Conservation (phyloP, 2,113 vertebrate genomes). For the Heterocephalus glaber region DNA sequence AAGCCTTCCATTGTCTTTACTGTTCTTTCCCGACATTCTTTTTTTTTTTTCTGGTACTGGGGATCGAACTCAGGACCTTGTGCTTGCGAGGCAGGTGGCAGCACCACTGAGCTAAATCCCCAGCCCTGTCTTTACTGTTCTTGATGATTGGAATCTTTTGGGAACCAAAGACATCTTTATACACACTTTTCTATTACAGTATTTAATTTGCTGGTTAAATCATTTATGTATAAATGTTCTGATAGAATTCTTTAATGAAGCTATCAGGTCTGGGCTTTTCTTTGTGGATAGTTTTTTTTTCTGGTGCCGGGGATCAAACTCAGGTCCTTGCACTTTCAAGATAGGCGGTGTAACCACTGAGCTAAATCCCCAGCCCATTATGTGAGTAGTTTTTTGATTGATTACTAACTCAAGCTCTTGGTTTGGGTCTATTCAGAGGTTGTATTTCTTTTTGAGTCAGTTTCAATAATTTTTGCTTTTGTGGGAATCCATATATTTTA, state of each 20-base stretch:
- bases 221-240: neutral
- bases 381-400: neutral
- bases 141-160: conserved; percentile 27
- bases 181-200: neutral
- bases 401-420: neutral
- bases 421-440: neutral
- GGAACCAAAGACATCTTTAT: conserved; percentile 2
- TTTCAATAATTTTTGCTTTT: conserved; percentile 19
- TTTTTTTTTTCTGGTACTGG: too few relatives aligned
- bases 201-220: conserved; percentile 10
- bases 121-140: conserved; percentile 19
- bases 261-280: neutral
- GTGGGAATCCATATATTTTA: neutral
- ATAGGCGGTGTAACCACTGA: too few relatives aligned
- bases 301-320: too few relatives aligned
- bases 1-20: neutral
- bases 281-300: neutral
- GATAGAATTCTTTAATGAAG: neutral
- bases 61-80: too few relatives aligned
- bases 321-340: too few relatives aligned
- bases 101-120: too few relatives aligned
- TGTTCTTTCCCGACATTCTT: too few relatives aligned
- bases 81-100: too few relatives aligned
- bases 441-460: neutral
- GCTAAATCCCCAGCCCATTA: too few relatives aligned